These are phyloP conservation scores for Tetramorium parvispinum DNA, from an alignment of 1,140 invertebrate genomes.

Conservation along the genomic window DNA sequence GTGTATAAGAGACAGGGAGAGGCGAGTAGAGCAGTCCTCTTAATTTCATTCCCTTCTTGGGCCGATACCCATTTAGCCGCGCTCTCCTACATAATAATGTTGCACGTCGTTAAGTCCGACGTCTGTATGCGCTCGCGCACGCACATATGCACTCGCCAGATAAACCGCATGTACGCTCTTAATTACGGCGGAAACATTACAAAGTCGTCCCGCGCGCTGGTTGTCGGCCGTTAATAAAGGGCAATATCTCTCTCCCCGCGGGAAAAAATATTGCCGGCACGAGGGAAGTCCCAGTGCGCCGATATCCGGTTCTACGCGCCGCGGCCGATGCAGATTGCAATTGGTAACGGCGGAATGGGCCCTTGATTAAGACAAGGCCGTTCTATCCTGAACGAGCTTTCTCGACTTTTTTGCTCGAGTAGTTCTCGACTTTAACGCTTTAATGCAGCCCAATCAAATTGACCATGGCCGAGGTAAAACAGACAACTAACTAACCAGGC, in stretches of 20 bases:
- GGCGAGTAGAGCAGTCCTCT: constrained; percentile 26
- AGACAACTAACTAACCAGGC: not conserved
- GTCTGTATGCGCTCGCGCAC: constrained; percentile 14
- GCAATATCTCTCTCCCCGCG: constrained; percentile 47
- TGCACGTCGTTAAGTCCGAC: constrained; percentile 69
- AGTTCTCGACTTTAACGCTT: not conserved
- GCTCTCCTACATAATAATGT: constrained; percentile 65
- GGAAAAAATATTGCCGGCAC: constrained; percentile 33
- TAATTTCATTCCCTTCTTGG: constrained; percentile 54
- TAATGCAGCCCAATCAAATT: not conserved
- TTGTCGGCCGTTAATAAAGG: constrained; percentile 58
- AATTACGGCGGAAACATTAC: constrained; percentile 62
- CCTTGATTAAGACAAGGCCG: constrained; percentile 37
- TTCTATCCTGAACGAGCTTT: not conserved
- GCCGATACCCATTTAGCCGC: constrained; percentile 51
- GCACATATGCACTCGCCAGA: constrained; percentile 22
- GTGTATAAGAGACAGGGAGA: not conserved
- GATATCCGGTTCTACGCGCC: constrained; percentile 56
- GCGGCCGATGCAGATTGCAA: constrained; percentile 43
- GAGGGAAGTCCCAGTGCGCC: constrained; percentile 28
- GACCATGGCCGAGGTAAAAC: not conserved
- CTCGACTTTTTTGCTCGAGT: not conserved
- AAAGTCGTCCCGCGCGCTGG: constrained; percentile 44
- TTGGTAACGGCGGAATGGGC: constrained; percentile 31
- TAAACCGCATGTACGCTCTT: constrained; percentile 55